Conservation (phyloP, 2,797 vertebrate species). For the Tadarida brasiliensis region DNA sequence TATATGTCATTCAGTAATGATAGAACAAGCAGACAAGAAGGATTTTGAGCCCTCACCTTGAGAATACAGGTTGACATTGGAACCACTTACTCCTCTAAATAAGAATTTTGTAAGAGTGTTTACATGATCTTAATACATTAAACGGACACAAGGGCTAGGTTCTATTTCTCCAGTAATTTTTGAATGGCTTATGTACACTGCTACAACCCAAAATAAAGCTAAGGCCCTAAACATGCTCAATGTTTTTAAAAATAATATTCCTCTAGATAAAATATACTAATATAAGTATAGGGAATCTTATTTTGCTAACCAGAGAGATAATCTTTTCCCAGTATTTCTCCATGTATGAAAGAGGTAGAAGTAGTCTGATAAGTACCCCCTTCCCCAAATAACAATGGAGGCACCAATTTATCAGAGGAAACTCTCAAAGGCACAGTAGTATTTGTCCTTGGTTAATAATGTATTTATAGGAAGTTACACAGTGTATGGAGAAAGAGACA, state of each 20-base stretch:
- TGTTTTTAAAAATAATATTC: not conserved
- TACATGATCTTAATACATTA: not conserved
- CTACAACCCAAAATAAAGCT: not conserved
- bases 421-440: not conserved
- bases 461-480: not conserved
- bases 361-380: not conserved
- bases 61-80: not conserved
- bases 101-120: not conserved
- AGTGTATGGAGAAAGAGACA: not conserved
- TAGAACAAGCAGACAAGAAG: not conserved
- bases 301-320: slow-evolving; percentile 11
- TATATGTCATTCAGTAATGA: not conserved
- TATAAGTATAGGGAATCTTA: not conserved
- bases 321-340: not conserved
- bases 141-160: not conserved
- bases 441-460: not conserved
- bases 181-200: not conserved
- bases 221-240: not conserved
- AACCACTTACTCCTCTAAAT: not conserved
- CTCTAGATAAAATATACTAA: not conserved
- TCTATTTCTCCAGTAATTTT: not conserved
- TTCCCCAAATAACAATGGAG: not conserved
- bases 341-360: not conserved
- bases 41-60: not conserved
- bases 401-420: not conserved